Conservation (phyloP, 2,888 invertebrate species). For the Prenolepis imparis region DNA sequence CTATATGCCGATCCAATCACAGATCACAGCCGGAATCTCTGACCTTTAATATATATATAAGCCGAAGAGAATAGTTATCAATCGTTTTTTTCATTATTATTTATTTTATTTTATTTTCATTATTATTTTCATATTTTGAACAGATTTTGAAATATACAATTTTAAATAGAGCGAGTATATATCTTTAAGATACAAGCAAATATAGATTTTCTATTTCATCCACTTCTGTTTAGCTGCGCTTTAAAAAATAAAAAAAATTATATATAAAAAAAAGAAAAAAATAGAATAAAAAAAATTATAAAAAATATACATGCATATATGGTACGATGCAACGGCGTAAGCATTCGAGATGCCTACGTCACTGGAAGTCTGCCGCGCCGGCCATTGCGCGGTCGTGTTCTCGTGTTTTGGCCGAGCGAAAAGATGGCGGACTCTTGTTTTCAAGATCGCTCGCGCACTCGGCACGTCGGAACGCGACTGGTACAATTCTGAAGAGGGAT, state of each 20-base stretch:
- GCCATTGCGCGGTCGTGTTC: constrained; percentile 82
- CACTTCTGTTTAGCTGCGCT: background rate
- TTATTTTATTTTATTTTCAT: no score
- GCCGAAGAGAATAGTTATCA: no score
- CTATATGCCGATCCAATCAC: background rate
- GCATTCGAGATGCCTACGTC: background rate
- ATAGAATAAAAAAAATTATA: no score
- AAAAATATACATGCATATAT: background rate
- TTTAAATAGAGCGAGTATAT: no score
- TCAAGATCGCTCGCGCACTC: constrained; percentile 74
- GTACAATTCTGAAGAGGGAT: constrained; percentile 62
- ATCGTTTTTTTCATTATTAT: no score
- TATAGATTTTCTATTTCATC: background rate
- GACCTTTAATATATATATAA: background rate
- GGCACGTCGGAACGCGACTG: constrained; percentile 43
- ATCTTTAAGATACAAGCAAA: background rate
- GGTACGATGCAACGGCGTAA: background rate
- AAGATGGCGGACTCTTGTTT: constrained; percentile 84
- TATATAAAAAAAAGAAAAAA: no score
- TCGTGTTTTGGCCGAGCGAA: constrained; percentile 80
- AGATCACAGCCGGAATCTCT: background rate
- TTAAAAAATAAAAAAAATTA: no score
- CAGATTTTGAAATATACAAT: no score
- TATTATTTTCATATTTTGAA: no score
- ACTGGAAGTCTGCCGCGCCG: constrained; percentile 64